A percentile compares a stretch with the other conserved stretches of the same genome.
Conservation (phyloP, 2,888 invertebrate genomes). For the Slavum lentiscoides region DNA sequence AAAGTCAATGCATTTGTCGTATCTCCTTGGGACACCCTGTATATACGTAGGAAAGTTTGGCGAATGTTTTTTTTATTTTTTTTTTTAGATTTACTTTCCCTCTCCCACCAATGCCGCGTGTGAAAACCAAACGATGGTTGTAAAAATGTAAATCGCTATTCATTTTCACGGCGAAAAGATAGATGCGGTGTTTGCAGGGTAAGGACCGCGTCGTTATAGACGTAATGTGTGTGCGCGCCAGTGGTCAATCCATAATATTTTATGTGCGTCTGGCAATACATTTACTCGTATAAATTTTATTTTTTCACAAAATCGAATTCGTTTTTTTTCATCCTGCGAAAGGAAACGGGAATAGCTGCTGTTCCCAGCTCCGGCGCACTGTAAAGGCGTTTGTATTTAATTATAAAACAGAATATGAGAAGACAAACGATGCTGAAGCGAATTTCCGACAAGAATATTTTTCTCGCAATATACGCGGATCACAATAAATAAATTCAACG, state of each 20-base stretch:
- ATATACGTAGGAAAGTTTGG: too few relatives aligned
- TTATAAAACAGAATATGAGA: too few relatives aligned
- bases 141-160: conserved; percentile 37
- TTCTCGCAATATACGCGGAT: too few relatives aligned
- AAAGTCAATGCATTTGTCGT: too few relatives aligned
- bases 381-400: too few relatives aligned
- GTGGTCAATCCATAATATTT: not conserved
- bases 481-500: too few relatives aligned
- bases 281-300: not conserved
- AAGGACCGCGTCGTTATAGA: not conserved
- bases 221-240: not conserved
- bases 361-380: too few relatives aligned
- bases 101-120: not conserved
- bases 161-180: not conserved
- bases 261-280: not conserved
- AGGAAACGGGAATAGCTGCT: too few relatives aligned
- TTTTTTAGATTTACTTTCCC: not conserved
- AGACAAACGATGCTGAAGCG: too few relatives aligned
- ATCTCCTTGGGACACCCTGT: too few relatives aligned
- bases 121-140: not conserved
- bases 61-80: not conserved
- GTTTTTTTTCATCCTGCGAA: not conserved
- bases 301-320: not conserved
- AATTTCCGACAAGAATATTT: too few relatives aligned
- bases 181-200: not conserved